Base-by-base conservation (phyloP, 2,888 invertebrate genomes). In the Cotesia congregata region DNA sequence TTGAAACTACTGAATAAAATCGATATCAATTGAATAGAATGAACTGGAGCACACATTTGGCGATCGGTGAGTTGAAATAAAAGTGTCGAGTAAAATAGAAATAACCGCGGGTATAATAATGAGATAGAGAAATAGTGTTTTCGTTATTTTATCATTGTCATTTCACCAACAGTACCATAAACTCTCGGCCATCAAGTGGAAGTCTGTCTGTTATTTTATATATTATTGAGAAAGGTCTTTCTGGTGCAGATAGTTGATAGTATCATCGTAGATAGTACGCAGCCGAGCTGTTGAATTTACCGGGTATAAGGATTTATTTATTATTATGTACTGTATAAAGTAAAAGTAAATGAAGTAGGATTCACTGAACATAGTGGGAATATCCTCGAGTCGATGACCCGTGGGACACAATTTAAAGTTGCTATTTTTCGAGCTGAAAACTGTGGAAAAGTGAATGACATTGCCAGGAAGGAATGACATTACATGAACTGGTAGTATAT, bases 311-410 rank as follows among this genome's bases (percentile, higher is more conserved):
- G 50, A 50, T 50, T 50, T 50, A 50, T 50, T 12, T 50, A 50
- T 12, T 12, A 7, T 12, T 50, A 50, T 12, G 12, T 12, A 50
- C 12, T 50, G 7, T 67, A 67, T n/a, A 67, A 9, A 9, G 30
- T 67, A 65, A 15, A 67, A n/a, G 17, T 15, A 40, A 40, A 15
- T 67, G 40, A 6, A 67, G n/a, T 68, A 7, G 30, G 15, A 15
- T 17, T 41, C 9, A 68, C 68, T 41, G 50, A 50, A 50, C 50
- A 50, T 71, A 75, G 65, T 60, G 73, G 60, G 59, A 77, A 77
- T 77, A 77, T 73, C 39, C 73, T 68, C n/a, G 62, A 74, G 77
- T 77, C 77, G 71, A 77, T 67, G 77, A 77, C 74, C 74, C 40
- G 38, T 17, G 59, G 50, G 65, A 62, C 74, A 77, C 74, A 61